Percentiles rank a stretch among this genome's conserved stretches.
These are phyloP conservation scores for Gobius niger DNA, from an alignment of 2,113 vertebrate species.

Conservation along the genomic window DNA sequence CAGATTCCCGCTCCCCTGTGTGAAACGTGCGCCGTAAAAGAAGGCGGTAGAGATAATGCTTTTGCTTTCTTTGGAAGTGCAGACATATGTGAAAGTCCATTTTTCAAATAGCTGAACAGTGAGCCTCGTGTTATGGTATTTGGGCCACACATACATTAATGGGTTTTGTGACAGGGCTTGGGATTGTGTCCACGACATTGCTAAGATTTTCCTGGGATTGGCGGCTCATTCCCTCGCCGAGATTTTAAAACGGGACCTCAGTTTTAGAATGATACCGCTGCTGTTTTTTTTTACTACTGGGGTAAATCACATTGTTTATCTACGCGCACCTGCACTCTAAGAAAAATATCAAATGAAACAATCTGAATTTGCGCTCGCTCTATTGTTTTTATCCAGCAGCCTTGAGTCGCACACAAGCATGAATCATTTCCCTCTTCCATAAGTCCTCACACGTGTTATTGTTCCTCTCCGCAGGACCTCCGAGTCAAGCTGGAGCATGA, in stretches of 20 bases:
- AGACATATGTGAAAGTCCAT: neutral
- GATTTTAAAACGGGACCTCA: too few relatives aligned
- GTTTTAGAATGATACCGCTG: neutral
- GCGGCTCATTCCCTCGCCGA: too few relatives aligned
- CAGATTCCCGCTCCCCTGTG: conserved; percentile 52
- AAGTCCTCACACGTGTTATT: conserved; percentile 67
- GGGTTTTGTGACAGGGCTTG: neutral
- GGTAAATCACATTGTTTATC: neutral
- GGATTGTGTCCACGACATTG: too few relatives aligned
- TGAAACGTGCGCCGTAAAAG: conserved; percentile 33
- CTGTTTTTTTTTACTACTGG: neutral
- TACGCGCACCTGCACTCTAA: neutral
- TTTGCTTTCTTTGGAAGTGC: conserved; percentile 10
- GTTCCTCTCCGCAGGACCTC: conserved; percentile 80
- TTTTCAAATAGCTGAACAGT: neutral
- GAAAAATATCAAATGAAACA: neutral
- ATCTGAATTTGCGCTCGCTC: conserved; percentile 1
- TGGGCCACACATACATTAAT: neutral
- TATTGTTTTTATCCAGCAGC: conserved; percentile 21
- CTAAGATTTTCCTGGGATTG: neutral
- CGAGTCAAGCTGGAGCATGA: conserved; percentile 94
- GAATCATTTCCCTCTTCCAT: conserved; percentile 62
- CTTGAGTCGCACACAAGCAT: conserved; percentile 26
- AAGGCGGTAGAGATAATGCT: conserved; percentile 16
- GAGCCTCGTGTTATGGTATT: neutral